A percentile compares a stretch with the other conserved stretches of the same genome.
Conservation (phyloP, 2,888 invertebrate species). For the Drosophila anomelani region DNA sequence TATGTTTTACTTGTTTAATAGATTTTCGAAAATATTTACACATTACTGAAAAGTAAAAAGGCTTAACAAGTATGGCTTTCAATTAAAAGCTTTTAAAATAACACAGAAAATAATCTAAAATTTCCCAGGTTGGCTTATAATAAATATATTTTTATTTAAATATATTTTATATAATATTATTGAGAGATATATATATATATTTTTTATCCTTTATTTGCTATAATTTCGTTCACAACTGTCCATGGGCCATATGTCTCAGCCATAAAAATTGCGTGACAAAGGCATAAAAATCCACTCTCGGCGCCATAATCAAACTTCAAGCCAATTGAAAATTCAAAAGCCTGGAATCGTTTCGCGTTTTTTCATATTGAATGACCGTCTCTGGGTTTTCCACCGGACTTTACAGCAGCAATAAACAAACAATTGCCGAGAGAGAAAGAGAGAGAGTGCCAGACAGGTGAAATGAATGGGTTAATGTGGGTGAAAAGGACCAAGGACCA, state of each 20-base stretch:
- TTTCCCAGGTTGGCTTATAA: background rate
- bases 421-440: conserved; percentile 9
- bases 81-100: too few species aligned
- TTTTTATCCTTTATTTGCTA: background rate
- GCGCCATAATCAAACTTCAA: conserved; percentile 47
- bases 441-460: conserved; percentile 1
- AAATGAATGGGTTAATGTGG: conserved; percentile 1
- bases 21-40: background rate
- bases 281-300: conserved; percentile 30
- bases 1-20: background rate
- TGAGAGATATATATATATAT: background rate
- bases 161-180: background rate
- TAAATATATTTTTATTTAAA: background rate
- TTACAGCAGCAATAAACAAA: conserved; percentile 38
- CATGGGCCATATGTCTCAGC: conserved; percentile 2
- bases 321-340: conserved; percentile 55
- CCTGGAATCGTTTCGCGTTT: conserved; percentile 40
- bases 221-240: background rate
- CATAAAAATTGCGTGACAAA: conserved; percentile 47
- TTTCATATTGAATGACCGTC: conserved; percentile 29
- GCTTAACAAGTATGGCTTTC: too few species aligned
- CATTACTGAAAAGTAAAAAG: too few species aligned
- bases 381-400: conserved; percentile 10
- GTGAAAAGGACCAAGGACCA: background rate
- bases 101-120: background rate